Base-by-base conservation (phyloP, 2,113 vertebrate species). In the Scalopus aquaticus region DNA sequence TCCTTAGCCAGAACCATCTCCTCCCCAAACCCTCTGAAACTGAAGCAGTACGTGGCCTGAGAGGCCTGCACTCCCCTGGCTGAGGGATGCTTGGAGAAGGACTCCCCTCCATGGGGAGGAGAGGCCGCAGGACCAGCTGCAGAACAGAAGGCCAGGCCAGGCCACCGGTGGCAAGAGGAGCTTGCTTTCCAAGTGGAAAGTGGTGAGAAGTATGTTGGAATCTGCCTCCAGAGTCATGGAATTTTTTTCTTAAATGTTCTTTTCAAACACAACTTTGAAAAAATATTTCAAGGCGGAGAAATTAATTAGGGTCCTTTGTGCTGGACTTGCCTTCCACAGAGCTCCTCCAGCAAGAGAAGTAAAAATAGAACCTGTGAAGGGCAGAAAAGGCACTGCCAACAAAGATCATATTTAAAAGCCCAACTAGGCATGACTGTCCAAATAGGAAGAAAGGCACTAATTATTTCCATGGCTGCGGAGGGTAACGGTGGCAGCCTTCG, bases 341-440 rank as follows among this genome's bases (percentile, higher is more conserved):
- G 46, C 69, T 97, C 79, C 70, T 84, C 17, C 22, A 91, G 74
- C 39, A 22, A 87, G 83, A 67, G 22, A 74, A 79, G 85, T 94
- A 96, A 97, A 96, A 92, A 96, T 91, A 96, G 97, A 93, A 92
- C 90, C 90, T 92, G 92, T 2, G 15, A 90, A 74, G 69, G 76
- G 32, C 56, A 93, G 93, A 69, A 93, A 90, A 78, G 39, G 81
- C 39, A 4, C 73, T 44, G 69, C 58, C 72, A 81, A 94, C 83
- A 90, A 94, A 94, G 93, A 72, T 88, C 93, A 19, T 9, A 94
- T 93, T 96, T 93, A 91, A 94, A 42, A 95, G 56, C 46, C 89
- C 35, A 58, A 28, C 3, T 8, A 69, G 76, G 82, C 93, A 39
- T 46, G 72, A 65, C 65, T 77, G 44, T 91, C 77, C 91, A 93